Conservation (phyloP, 2,113 vertebrate genomes). For the Crypturellus undulatus region DNA sequence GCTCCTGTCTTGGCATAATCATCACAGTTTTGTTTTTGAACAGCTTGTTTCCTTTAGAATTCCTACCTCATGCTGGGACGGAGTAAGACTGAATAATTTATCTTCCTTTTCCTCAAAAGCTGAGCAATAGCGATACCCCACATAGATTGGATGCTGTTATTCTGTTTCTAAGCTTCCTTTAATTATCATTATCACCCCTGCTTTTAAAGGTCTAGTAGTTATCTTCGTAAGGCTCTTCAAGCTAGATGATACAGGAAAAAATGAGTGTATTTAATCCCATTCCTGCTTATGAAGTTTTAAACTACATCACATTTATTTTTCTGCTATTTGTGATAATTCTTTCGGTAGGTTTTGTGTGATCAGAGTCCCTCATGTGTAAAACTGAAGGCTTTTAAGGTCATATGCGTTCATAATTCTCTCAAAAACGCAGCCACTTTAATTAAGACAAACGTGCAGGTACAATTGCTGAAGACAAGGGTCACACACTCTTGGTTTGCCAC, state of each 20-base stretch:
- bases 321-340: background rate
- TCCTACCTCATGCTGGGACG: constrained; percentile 51
- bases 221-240: constrained; percentile 51
- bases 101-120: constrained; percentile 68
- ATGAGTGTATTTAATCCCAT: constrained; percentile 25
- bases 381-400: background rate
- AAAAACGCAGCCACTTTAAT: constrained; percentile 2
- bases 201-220: constrained; percentile 62
- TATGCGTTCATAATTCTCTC: background rate
- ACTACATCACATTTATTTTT: constrained; percentile 36
- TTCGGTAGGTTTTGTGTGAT: constrained; percentile 14
- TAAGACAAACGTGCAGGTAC: background rate
- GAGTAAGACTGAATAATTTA: constrained; percentile 61
- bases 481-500: background rate
- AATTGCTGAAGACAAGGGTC: background rate
- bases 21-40: constrained; percentile 60
- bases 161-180: constrained; percentile 62
- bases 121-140: constrained; percentile 45
- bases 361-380: background rate
- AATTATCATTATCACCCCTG: constrained; percentile 67
- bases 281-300: constrained; percentile 34
- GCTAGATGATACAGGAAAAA: constrained; percentile 24
- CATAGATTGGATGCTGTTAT: constrained; percentile 56
- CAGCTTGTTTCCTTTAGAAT: constrained; percentile 64
- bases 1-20: constrained; percentile 42